Conservation (phyloP, 2,113 vertebrate genomes). For the Todiramphus saurophagus region DNA sequence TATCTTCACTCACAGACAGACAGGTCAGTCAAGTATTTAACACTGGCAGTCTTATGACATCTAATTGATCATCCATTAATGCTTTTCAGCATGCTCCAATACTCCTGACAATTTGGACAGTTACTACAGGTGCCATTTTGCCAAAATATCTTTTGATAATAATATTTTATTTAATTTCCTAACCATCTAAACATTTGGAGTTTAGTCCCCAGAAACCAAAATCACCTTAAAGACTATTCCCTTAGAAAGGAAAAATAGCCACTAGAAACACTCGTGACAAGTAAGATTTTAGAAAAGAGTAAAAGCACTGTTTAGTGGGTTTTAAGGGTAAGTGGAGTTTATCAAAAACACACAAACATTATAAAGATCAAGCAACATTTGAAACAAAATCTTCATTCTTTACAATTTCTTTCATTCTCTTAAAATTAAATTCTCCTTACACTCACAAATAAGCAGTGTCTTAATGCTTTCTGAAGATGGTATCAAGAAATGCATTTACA, state of each 20-base stretch:
- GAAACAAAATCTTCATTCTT: background rate
- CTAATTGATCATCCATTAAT: constrained; percentile 76
- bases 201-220: background rate
- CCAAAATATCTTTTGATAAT: background rate
- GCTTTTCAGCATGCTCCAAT: constrained; percentile 75
- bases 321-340: background rate
- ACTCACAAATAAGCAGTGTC: background rate
- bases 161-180: background rate
- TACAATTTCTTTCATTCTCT: background rate
- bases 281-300: background rate
- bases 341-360: background rate
- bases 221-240: background rate
- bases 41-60: background rate
- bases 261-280: background rate
- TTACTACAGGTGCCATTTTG: constrained; percentile 58
- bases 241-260: background rate
- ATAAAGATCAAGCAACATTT: background rate
- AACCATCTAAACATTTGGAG: background rate
- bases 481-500: background rate
- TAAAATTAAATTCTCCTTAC: background rate
- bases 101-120: constrained; percentile 63
- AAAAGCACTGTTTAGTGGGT: background rate
- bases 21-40: background rate
- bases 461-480: background rate
- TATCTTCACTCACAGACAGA: background rate